phyloP scores from a whole-genome alignment of 2,113 vertebrate species.

The Salvelinus sp. region DNA sequence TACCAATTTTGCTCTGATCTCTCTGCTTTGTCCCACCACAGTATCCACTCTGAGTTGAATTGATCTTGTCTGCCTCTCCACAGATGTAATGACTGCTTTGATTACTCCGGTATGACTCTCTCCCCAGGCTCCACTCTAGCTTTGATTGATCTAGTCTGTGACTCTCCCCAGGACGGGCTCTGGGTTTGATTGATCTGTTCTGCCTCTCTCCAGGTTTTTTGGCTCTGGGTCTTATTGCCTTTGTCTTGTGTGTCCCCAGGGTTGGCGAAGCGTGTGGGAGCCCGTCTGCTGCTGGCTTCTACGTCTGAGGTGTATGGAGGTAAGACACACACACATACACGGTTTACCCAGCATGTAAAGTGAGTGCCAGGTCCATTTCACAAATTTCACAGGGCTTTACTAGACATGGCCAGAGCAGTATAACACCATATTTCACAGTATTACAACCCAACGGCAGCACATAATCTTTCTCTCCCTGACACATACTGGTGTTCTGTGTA shows the following conservation, averaged over 20 bases:
- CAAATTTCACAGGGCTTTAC: too few species aligned
- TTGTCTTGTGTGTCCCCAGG: constrained; percentile 69
- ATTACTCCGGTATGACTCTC: background rate
- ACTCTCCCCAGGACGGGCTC: too few species aligned
- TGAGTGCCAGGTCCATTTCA: too few species aligned
- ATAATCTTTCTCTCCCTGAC: background rate
- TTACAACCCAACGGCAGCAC: too few species aligned
- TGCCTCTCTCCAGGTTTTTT: background rate
- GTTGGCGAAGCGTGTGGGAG: constrained; percentile 94
- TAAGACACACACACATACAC: constrained; percentile 56
- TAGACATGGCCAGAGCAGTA: too few species aligned
- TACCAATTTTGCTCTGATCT: background rate
- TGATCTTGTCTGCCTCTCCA: background rate
- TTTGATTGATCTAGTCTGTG: constrained; percentile 5
- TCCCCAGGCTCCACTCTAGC: background rate
- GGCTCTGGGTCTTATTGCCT: constrained; percentile 6
- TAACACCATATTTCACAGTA: background rate
- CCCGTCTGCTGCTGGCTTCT: constrained; percentile 92
- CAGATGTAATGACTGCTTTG: background rate
- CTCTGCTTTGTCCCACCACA: background rate
- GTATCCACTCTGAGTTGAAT: background rate
- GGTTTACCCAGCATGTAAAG: background rate
- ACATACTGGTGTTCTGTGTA: background rate
- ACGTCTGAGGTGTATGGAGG: constrained; percentile 98
- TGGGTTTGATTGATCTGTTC: background rate